Percentiles rank a stretch among this genome's conserved stretches.
Conservation (phyloP, 2,113 vertebrate genomes). For the Myrmecophaga tridactyla region DNA sequence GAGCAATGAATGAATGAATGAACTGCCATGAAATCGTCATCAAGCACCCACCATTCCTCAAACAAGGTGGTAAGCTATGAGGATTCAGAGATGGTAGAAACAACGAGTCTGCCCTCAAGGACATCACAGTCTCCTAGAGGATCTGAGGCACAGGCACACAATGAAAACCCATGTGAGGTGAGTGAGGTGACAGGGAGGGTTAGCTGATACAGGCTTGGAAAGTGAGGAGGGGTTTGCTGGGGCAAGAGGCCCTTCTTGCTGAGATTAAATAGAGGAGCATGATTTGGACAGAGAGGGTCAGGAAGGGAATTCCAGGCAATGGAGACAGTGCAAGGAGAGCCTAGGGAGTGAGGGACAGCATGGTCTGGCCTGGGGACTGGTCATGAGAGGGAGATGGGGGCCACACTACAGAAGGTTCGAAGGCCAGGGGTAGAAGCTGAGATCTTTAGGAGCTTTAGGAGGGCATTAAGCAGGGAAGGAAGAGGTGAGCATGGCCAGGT, state of each 20-base stretch:
- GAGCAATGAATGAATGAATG: not conserved
- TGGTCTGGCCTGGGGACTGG: not conserved
- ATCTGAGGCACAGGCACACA: not conserved
- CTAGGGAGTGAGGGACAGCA: too few relatives aligned
- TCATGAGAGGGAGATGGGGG: too few relatives aligned
- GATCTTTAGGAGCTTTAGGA: not conserved
- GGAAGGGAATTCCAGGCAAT: not conserved
- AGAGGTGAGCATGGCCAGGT: not conserved
- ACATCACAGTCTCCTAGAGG: not conserved
- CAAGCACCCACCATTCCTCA: not conserved
- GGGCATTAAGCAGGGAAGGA: too few relatives aligned
- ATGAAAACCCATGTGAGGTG: not conserved
- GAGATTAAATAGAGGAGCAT: not conserved
- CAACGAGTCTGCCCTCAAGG: not conserved
- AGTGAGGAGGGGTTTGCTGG: not conserved
- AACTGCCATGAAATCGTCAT: not conserved
- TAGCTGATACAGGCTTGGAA: not conserved
- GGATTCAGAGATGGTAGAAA: not conserved
- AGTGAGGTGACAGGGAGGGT: not conserved
- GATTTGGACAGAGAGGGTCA: not conserved
- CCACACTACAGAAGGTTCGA: not conserved
- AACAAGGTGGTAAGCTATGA: not conserved
- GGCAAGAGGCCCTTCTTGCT: not conserved
- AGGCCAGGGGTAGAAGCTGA: not conserved
- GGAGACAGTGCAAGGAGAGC: not conserved